These are phyloP conservation scores for Ylistrum balloti DNA, from an alignment of 1,140 invertebrate species.

Conservation along the genomic window DNA sequence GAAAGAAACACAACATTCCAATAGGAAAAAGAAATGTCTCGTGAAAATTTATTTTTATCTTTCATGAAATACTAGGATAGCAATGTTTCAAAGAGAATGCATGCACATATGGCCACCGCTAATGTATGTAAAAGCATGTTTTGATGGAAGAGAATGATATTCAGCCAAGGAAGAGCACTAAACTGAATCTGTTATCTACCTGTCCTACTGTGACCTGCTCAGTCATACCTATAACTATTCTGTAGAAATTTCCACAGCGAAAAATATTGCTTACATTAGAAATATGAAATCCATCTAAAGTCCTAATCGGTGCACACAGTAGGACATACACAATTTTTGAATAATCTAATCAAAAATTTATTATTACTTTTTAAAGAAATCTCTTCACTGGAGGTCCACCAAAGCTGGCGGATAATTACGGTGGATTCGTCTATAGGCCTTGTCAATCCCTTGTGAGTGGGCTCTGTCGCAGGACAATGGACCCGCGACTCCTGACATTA, in stretches of 20 bases:
- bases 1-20: too few relatives aligned
- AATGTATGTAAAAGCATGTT: too few relatives aligned
- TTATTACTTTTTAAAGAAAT: constrained; percentile 31
- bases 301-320: constrained; percentile 4
- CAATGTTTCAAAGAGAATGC: too few relatives aligned
- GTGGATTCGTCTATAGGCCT: not conserved
- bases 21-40: too few relatives aligned
- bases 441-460: not conserved
- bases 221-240: not conserved
- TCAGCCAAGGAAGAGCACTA: too few relatives aligned
- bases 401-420: constrained; percentile 32
- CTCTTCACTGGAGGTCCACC: not conserved
- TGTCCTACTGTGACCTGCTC: not conserved
- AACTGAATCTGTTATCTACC: not conserved
- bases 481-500: constrained; percentile 24
- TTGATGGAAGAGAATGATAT: too few relatives aligned
- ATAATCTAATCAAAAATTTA: constrained; percentile 40
- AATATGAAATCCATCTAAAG: not conserved
- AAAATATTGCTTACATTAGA: constrained; percentile 18
- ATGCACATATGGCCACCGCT: too few relatives aligned
- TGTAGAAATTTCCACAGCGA: constrained; percentile 7
- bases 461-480: not conserved
- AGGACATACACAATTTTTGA: not conserved
- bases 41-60: too few relatives aligned
- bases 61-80: too few relatives aligned